Percentiles rank a stretch among this genome's conserved stretches.
These are phyloP conservation scores for Motacilla tschutschensis DNA, from an alignment of 2,113 vertebrate genomes.

Conservation along the genomic window DNA sequence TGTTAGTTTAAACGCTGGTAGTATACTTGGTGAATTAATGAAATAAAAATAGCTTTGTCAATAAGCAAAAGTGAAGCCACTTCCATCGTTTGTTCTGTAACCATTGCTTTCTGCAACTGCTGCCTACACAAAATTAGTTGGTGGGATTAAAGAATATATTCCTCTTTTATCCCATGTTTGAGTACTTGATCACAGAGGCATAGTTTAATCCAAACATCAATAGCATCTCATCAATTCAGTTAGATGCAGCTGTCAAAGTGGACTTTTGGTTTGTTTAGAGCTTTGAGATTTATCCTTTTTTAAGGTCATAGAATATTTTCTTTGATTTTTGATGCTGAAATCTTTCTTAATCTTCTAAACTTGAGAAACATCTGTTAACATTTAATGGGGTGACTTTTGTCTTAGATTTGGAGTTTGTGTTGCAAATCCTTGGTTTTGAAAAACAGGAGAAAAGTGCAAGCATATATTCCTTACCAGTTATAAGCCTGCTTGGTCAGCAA, in stretches of 20 bases:
- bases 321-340: conserved; percentile 93
- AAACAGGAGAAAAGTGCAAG: conserved; percentile 1
- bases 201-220: conserved; percentile 95
- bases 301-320: conserved; percentile 83
- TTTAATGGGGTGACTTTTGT: conserved; percentile 80
- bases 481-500: conserved; percentile 38
- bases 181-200: conserved; percentile 93
- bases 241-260: conserved; percentile 83
- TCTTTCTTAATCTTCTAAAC: conserved; percentile 89
- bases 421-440: conserved; percentile 68
- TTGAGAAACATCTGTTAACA: conserved; percentile 83
- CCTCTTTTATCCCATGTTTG: conserved; percentile 91
- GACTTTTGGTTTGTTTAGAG: conserved; percentile 83
- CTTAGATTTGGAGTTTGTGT: conserved; percentile 75
- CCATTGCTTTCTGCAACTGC: conserved; percentile 63
- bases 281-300: conserved; percentile 79
- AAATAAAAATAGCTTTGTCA: conserved; percentile 80
- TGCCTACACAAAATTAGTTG: conserved; percentile 83
- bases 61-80: conserved; percentile 73
- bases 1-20: conserved; percentile 72
- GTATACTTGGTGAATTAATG: conserved; percentile 75
- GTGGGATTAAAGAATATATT: conserved; percentile 93
- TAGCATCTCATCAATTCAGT: conserved; percentile 87
- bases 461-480: not conserved
- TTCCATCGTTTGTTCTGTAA: conserved; percentile 71